Evolutionary conservation across 2,797 vertebrate genomes (phyloP), one percentile per base, ranked within the genome.

Genomic region (Propithecus deckenii): DNA sequence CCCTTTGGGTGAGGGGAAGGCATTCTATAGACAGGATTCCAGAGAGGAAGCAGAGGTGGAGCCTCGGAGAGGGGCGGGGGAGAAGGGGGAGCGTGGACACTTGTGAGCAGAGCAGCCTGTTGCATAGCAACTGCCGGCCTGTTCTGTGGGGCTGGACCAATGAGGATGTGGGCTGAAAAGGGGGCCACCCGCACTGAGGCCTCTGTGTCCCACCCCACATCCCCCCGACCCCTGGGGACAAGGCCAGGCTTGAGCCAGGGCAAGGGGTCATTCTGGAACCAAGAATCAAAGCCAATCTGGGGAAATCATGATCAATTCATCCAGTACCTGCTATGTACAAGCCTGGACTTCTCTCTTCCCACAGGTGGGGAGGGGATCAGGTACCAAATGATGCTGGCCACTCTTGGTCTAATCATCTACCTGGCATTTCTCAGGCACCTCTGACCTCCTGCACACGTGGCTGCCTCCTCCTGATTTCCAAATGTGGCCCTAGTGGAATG

Each of bases 51-150:
- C 38, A 46, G 23, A 55, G 59, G 50, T n/a, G 57, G 81, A 61
- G 48, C 81, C 50, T 71, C 4, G 0, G 50, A 32, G 43, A 43
- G 63, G n/a, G 71, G 72, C 2, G 23, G 12, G 46, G 59, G 57
- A 32, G 23, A 10, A 41, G 38, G 17, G 48, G 14, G 38, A 65
- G 23, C 69, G 55, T 86, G 87, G 95, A 87, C 92, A 43, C 86
- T 3, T 3, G 65, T 1, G 78, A 69, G 84, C 89, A 55, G 48
- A 95, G 84, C 95, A 96, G 97, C 97, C 97, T 98, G 98, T 98
- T 97, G 98, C 97, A 97, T 98, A 97, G 97, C 97, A 97, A 97
- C 96, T 94, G 65, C 88, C 50, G 1, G 74, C 95, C 87, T 89
- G 79, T 88, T 71, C 43, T 52, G 11, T 50, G 84, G 78, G 59